These are phyloP conservation scores for Kryptolebias marmoratus DNA, from an alignment of 2,113 vertebrate species.

Conservation along the genomic window DNA sequence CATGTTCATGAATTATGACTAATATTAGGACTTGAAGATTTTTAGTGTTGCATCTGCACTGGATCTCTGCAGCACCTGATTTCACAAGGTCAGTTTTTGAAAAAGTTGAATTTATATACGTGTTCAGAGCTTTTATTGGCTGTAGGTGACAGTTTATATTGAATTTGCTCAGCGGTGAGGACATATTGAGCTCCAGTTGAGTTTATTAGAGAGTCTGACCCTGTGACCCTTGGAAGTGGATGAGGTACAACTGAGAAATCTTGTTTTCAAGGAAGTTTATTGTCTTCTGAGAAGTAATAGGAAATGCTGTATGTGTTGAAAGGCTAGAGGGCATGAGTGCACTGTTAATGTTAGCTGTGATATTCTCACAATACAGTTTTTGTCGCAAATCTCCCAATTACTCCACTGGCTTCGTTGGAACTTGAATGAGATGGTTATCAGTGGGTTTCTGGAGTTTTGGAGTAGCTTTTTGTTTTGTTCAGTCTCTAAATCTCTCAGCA, in stretches of 20 bases:
- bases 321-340: neutral
- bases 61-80: neutral
- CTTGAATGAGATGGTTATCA: neutral
- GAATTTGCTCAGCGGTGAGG: neutral
- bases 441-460: neutral
- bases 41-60: too few relatives aligned
- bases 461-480: too few relatives aligned
- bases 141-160: neutral
- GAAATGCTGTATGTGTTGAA: neutral
- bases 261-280: constrained; percentile 55
- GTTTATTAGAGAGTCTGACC: neutral
- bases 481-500: neutral
- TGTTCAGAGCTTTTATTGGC: neutral
- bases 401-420: neutral
- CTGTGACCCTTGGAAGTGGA: constrained; percentile 16
- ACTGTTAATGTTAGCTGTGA: neutral
- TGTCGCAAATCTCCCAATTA: neutral
- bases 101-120: neutral
- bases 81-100: neutral
- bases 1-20: too few relatives aligned
- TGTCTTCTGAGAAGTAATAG: constrained; percentile 42
- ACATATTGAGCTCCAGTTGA: neutral
- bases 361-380: neutral
- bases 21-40: neutral
- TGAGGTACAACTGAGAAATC: constrained; percentile 34